Evolutionary conservation across 2,113 vertebrate genomes (phyloP), one percentile per base, ranked within the genome.

Genomic region (Myotis yumanensis): DNA sequence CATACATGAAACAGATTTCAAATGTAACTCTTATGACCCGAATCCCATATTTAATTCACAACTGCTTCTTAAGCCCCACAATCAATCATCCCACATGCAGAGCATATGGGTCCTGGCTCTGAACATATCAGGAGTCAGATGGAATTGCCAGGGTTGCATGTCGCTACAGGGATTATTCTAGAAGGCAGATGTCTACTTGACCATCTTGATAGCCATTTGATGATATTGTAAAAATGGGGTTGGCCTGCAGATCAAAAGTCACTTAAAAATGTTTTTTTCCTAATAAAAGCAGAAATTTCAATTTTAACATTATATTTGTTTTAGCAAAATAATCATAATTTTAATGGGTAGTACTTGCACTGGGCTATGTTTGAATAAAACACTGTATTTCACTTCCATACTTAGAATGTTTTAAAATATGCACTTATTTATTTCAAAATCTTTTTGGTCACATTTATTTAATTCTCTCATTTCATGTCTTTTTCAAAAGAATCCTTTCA

Each of bases 41-140:
- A 89, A 95, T 96, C 86, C 86, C 72, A 77, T 86, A 79, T 96
- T 97, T 97, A 59, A 69, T 94, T 93, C 86, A 94, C 72, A 89
- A 94, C 90, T 89, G 95, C 90, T 95, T 93, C 66, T 62, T 96
- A 86, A 96, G 92, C 92, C n/a, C 68, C 69, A 37, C 86, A 69
- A 96, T 97, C 96, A 96, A 85, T 96, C 95, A 94, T 84, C 64
- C 71, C 85, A 52, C 82, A 95, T 62, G 66, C 37, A 86, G 79
- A 95, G 92, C 95, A 96, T 95, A 93, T 96, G 96, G 92, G 95
- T 17, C 94, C 82, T 83, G 30, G 95, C 86, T 92, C 71, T 91
- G 93, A 94, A 76, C 73, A 16, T 76, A 94, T 92, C 91, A 94
- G 37, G 79, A 95, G 91, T 95, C 94, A 95, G 88, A 66, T 40